Evolutionary conservation across 2,113 vertebrate species (phyloP).

Genomic region (Oenanthe oenanthe): DNA sequence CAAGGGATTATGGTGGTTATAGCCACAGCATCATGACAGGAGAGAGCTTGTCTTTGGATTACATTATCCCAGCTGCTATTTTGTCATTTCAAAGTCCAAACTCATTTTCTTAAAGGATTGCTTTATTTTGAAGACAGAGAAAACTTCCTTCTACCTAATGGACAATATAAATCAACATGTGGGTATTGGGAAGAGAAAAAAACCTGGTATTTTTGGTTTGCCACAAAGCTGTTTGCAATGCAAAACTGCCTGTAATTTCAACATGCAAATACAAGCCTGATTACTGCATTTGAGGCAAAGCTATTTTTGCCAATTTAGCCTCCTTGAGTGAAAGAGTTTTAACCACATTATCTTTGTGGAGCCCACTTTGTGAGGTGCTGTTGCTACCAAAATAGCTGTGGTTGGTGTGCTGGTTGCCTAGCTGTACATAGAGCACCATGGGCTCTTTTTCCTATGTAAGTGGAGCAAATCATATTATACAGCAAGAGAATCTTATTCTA

Average conservation of each 20-base stretch:
- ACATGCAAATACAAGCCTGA: not conserved
- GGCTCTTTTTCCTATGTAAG: not conserved
- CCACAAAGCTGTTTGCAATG: slow-evolving; percentile 22
- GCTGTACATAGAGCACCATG: not conserved
- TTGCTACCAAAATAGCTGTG: slow-evolving; percentile 12
- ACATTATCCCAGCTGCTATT: not conserved
- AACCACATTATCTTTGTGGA: not conserved
- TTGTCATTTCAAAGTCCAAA: not conserved
- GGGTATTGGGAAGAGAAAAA: not conserved
- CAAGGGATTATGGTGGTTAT: not conserved
- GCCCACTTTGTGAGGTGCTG: not conserved
- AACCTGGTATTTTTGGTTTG: not conserved
- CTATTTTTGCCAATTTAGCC: slow-evolving; percentile 22
- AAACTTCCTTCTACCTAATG: not conserved
- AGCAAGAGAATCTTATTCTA: not conserved
- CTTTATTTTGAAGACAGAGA: slow-evolving; percentile 12
- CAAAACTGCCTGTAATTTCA: slow-evolving; percentile 39
- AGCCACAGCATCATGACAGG: not conserved
- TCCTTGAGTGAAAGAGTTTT: not conserved
- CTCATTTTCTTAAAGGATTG: not conserved
- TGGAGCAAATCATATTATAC: not conserved
- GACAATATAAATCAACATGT: not conserved
- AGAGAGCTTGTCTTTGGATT: not conserved
- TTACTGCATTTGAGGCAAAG: slow-evolving; percentile 5
- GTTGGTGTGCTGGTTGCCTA: not conserved